phyloP scores from a whole-genome alignment of 2,797 vertebrate genomes.

The Chelidonichthys spinosus region DNA sequence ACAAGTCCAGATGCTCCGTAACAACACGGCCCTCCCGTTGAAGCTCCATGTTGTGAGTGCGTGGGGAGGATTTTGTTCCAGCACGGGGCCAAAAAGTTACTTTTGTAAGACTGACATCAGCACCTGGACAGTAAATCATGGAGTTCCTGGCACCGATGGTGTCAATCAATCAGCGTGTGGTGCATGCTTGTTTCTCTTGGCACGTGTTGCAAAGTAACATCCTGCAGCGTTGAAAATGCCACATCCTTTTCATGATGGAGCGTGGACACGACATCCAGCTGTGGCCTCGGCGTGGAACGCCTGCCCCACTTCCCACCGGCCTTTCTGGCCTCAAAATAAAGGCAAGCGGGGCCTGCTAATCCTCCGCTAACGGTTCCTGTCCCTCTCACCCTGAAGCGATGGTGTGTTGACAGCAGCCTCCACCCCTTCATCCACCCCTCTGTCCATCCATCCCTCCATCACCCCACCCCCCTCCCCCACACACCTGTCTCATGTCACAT shows the following conservation, averaged over 20 bases:
- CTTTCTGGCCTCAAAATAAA: slow-evolving; percentile 57
- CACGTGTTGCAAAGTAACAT: slow-evolving; percentile 8
- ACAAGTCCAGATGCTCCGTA: slow-evolving; percentile 37
- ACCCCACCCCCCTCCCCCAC: slow-evolving; percentile 18
- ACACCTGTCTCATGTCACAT: slow-evolving; percentile 78
- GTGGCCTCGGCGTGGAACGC: neutral
- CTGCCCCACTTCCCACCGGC: slow-evolving; percentile 54
- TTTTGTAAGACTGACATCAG: slow-evolving; percentile 35
- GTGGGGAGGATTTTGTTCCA: slow-evolving; percentile 10
- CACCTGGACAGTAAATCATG: slow-evolving; percentile 12
- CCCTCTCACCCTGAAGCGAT: slow-evolving; percentile 85
- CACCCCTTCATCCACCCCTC: slow-evolving; percentile 60
- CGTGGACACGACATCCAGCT: slow-evolving; percentile 19
- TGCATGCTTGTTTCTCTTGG: neutral
- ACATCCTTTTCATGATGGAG: slow-evolving; percentile 25
- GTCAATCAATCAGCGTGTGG: neutral
- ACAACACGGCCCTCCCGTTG: slow-evolving; percentile 15
- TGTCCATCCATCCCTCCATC: slow-evolving; percentile 27
- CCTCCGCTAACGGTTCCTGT: slow-evolving; percentile 88
- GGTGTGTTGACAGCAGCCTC: slow-evolving; percentile 84
- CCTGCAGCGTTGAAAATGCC: slow-evolving; percentile 24
- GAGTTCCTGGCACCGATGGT: neutral
- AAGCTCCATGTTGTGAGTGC: slow-evolving; percentile 2
- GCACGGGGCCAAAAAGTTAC: slow-evolving; percentile 5
- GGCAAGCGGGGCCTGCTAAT: slow-evolving; percentile 82